Evolutionary conservation across 2,888 invertebrate genomes (phyloP), one percentile per base, ranked within the genome.

Genomic region (Erannis defoliaria): DNA sequence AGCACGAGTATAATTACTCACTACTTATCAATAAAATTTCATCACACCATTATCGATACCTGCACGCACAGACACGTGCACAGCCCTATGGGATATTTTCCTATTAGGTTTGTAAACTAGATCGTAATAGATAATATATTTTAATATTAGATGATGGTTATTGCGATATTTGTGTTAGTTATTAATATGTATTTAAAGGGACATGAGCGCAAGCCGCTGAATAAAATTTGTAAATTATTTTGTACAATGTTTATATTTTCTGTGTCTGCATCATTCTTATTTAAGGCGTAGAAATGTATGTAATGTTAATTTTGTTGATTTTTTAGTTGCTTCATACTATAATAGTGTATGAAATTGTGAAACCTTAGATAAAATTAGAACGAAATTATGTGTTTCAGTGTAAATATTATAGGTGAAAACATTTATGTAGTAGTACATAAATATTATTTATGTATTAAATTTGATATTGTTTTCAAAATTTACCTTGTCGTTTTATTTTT

Each of bases 391-490:
- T 92, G 90, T 92, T 90, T 90, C 84, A 89, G 74, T 93, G 93
- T 93, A 93, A 90, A 93, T 92, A 92, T 87, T 76, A 84, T 90
- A 90, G 88, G 84, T 74, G 83, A 89, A 88, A 90, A 87, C 90
- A 86, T 90, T 88, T 91, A 90, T 90, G 91, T 91, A 91, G 90
- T 85, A 80, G 81, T 91, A 92, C 91, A 92, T 93, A 92, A 91
- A 91, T 90, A 74, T 86, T 93, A 92, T 92, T 92, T 92, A 92
- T 91, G 93, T 92, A 93, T 90, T 92, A 92, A 91, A 93, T 93
- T 93, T 93, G 92, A 92, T 92, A 93, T 93, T 93, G 93, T 93
- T 93, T 93, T 92, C 90, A 90, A 91, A 92, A 92, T 91, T 89
- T 83, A 80, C 82, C 76, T 78, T 68, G 78, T 80, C 81, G 88